A percentile compares a stretch with the other conserved stretches of the same genome.
Evolutionary conservation across 1,140 invertebrate species (phyloP).

Genomic region (Megalopta genalis): DNA sequence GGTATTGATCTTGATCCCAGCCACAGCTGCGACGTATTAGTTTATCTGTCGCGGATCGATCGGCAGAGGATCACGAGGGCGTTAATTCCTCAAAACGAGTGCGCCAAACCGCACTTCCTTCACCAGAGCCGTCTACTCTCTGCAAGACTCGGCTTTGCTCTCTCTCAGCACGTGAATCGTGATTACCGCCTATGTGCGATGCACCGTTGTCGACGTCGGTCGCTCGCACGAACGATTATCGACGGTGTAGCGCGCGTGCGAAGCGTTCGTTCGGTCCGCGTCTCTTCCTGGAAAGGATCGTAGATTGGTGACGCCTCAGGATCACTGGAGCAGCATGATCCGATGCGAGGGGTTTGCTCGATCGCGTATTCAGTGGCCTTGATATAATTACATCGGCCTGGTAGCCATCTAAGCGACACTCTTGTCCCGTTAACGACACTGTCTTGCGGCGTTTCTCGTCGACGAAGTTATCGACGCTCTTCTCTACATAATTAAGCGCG

Average conservation of each 20-base stretch:
- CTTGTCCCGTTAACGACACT: constrained; percentile 57
- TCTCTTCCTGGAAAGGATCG: constrained; percentile 66
- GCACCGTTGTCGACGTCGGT: constrained; percentile 30
- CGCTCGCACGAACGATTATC: constrained; percentile 63
- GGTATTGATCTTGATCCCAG: neutral
- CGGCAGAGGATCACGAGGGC: constrained; percentile 25
- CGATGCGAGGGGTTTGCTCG: constrained; percentile 73
- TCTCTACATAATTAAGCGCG: constrained; percentile 5
- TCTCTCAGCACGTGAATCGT: constrained; percentile 47
- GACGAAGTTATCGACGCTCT: constrained; percentile 30
- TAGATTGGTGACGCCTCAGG: constrained; percentile 73
- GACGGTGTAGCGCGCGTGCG: constrained; percentile 34
- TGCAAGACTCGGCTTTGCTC: neutral
- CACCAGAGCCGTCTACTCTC: neutral
- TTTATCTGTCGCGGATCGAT: constrained; percentile 5
- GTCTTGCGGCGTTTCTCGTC: constrained; percentile 53
- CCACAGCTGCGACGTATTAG: neutral
- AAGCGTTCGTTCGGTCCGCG: constrained; percentile 57
- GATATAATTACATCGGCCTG: constrained; percentile 72
- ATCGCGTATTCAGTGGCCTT: constrained; percentile 74
- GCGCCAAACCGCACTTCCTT: constrained; percentile 53
- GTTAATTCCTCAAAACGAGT: constrained; percentile 50
- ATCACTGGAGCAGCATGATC: constrained; percentile 74
- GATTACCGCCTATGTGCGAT: constrained; percentile 52
- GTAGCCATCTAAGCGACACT: constrained; percentile 52